Conservation (phyloP, 2,888 invertebrate genomes). For the Dioctria rufipes region DNA sequence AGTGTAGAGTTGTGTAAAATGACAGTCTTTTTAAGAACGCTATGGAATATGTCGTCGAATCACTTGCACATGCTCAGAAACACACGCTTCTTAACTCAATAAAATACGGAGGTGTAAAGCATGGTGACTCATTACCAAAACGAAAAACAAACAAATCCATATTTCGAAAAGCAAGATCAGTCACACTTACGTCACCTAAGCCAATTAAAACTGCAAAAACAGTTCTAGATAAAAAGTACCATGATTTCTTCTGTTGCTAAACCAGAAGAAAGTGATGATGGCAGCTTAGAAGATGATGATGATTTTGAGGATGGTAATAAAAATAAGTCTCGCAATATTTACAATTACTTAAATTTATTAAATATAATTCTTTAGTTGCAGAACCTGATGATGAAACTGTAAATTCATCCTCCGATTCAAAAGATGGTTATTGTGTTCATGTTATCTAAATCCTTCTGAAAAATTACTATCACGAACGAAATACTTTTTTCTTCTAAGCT, state of each 20-base stretch:
- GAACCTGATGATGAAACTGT: constrained; percentile 2
- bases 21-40: constrained; percentile 98
- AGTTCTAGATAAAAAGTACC: not conserved
- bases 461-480: constrained; percentile 2
- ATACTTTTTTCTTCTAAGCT: constrained; percentile 58
- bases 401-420: constrained; percentile 55
- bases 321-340: constrained; percentile 28
- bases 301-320: constrained; percentile 65
- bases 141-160: constrained; percentile 1
- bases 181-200: constrained; percentile 53
- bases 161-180: constrained; percentile 59
- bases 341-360: not conserved
- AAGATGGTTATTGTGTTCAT: constrained; percentile 55
- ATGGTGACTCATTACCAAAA: constrained; percentile 59
- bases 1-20: constrained; percentile 99
- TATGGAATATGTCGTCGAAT: constrained; percentile 99
- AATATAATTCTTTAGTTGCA: not conserved
- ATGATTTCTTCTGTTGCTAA: constrained; percentile 8
- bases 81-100: constrained; percentile 13
- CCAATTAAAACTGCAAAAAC: not conserved
- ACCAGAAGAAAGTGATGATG: constrained; percentile 6
- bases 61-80: constrained; percentile 66
- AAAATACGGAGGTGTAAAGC: constrained; percentile 57
- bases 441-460: constrained; percentile 24
- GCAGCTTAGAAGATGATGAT: constrained; percentile 61